Evolutionary conservation across 2,888 invertebrate species (phyloP).

Genomic region (Microctonus hyperodae): DNA sequence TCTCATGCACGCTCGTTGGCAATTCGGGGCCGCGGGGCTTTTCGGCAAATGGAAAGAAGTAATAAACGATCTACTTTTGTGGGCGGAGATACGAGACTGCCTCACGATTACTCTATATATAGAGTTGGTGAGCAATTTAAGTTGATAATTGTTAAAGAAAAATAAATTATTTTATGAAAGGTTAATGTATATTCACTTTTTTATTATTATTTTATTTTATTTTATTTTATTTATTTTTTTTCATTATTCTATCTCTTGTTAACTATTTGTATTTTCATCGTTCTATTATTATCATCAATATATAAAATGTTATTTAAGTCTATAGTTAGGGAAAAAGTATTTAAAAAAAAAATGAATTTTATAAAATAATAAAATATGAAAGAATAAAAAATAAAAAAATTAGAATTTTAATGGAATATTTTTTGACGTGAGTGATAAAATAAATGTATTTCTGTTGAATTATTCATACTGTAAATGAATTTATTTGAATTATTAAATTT

Average conservation of each 20-base stretch:
- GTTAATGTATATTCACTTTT: background rate
- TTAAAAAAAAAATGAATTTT: background rate
- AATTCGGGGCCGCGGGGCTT: slow-evolving; percentile 34
- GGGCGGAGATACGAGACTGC: slow-evolving; percentile 18
- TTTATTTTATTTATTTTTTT: background rate
- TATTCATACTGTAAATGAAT: background rate
- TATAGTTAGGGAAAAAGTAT: background rate
- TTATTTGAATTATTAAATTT: background rate
- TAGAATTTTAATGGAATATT: background rate
- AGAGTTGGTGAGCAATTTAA: slow-evolving; percentile 26
- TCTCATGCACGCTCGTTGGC: slow-evolving; percentile 20
- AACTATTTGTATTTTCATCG: background rate
- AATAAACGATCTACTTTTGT: slow-evolving; percentile 40
- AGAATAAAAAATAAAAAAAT: background rate
- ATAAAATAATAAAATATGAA: background rate
- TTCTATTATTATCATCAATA: background rate
- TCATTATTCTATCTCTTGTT: background rate
- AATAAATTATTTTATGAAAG: slow-evolving; percentile 14
- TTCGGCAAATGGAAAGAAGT: slow-evolving; percentile 45
- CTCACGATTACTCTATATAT: slow-evolving; percentile 17
- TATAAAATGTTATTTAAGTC: background rate
- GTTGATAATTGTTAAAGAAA: slow-evolving; percentile 30
- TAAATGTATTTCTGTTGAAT: background rate
- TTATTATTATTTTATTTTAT: background rate
- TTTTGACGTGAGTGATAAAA: background rate